phyloP scores from a whole-genome alignment of 2,888 invertebrate species.

The Stictocephala bisonia region DNA sequence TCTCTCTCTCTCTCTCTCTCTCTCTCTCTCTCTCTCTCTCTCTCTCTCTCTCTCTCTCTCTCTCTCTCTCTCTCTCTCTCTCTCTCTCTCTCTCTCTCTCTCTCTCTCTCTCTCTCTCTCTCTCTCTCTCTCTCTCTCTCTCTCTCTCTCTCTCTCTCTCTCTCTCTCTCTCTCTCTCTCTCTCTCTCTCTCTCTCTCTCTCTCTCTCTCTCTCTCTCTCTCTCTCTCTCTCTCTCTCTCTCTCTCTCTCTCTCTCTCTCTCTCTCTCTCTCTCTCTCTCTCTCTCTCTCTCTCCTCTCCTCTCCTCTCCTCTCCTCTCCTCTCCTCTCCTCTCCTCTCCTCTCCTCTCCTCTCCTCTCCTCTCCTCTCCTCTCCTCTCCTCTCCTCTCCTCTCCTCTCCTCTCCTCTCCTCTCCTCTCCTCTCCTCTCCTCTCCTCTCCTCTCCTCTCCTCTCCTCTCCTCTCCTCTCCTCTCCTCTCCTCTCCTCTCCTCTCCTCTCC shows the following conservation, averaged over 20 bases:
- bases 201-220: background rate
- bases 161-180: background rate
- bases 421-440: background rate
- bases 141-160: background rate
- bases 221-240: background rate
- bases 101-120: background rate
- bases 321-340: background rate
- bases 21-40: background rate
- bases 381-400: background rate
- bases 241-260: background rate
- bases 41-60: background rate
- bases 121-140: background rate
- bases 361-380: background rate
- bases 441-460: background rate
- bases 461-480: background rate
- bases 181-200: background rate
- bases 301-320: background rate
- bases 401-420: background rate
- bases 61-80: background rate
- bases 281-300: background rate
- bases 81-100: background rate
- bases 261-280: background rate
- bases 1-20: background rate
- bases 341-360: background rate
- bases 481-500: background rate